These are phyloP conservation scores for Albula goreensis DNA, from an alignment of 2,113 vertebrate genomes.

Conservation along the genomic window DNA sequence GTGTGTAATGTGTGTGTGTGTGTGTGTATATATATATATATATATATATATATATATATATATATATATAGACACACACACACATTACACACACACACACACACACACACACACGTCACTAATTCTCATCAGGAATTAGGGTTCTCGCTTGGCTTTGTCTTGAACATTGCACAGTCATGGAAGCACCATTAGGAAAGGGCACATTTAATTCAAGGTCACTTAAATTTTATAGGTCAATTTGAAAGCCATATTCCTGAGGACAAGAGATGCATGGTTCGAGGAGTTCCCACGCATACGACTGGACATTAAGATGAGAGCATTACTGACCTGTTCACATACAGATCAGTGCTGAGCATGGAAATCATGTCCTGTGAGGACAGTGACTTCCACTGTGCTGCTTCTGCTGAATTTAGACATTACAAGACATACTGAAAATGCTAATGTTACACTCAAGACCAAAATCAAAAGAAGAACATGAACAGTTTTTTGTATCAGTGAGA, in stretches of 20 bases:
- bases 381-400: neutral
- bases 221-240: neutral
- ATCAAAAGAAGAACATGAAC: neutral
- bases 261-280: neutral
- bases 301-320: neutral
- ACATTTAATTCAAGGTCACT: neutral
- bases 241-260: neutral
- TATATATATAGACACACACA: too few species aligned
- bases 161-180: neutral
- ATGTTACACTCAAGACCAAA: neutral
- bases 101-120: neutral
- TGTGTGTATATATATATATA: too few species aligned
- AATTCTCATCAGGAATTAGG: neutral
- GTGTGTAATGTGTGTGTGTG: too few species aligned
- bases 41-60: too few species aligned
- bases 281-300: neutral
- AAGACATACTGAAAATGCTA: neutral
- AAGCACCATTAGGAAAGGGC: neutral
- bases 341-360: neutral
- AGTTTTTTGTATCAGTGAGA: neutral
- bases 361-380: neutral
- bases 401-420: neutral
- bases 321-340: neutral
- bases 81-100: too few species aligned
- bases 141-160: neutral